Evolutionary conservation across 1,140 invertebrate genomes (phyloP).

Genomic region (Littorina saxatilis): DNA sequence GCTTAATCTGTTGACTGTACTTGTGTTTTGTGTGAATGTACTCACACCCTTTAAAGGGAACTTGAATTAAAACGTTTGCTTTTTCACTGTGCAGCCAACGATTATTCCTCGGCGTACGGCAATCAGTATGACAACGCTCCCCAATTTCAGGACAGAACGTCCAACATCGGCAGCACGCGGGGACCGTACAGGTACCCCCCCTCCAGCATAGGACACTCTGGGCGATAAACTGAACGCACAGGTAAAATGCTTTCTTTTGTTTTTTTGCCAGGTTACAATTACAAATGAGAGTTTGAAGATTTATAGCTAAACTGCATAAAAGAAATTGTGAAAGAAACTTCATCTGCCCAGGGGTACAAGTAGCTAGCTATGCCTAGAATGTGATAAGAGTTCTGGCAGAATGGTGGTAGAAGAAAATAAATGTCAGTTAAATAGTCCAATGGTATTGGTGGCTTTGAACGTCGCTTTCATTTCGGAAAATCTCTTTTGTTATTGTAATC

Average conservation of each 20-base stretch:
- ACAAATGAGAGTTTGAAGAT: no score
- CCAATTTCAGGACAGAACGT: constrained; percentile 56
- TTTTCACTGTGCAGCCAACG: constrained; percentile 36
- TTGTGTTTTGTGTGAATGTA: no score
- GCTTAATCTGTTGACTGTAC: no score
- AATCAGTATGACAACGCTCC: constrained; percentile 64
- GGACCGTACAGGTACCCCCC: constrained; percentile 33
- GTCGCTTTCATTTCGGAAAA: no score
- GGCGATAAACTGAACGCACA: neutral
- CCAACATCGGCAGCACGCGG: constrained; percentile 38
- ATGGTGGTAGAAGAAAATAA: no score
- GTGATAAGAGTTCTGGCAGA: neutral
- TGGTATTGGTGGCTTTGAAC: no score
- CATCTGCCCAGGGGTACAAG: neutral
- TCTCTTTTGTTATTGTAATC: no score
- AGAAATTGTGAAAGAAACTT: no score
- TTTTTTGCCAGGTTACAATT: neutral
- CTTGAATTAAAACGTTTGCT: no score
- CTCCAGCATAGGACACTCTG: constrained; percentile 9
- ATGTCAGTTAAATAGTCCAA: no score
- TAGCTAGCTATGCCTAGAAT: neutral
- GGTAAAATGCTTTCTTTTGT: neutral
- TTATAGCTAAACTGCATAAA: no score
- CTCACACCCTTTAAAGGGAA: no score
- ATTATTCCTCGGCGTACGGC: constrained; percentile 59